Percentiles rank a stretch among this genome's conserved stretches.
Conservation (phyloP, 37 sponge, comb jelly and placozoan species). For the Axinella damicornis region DNA sequence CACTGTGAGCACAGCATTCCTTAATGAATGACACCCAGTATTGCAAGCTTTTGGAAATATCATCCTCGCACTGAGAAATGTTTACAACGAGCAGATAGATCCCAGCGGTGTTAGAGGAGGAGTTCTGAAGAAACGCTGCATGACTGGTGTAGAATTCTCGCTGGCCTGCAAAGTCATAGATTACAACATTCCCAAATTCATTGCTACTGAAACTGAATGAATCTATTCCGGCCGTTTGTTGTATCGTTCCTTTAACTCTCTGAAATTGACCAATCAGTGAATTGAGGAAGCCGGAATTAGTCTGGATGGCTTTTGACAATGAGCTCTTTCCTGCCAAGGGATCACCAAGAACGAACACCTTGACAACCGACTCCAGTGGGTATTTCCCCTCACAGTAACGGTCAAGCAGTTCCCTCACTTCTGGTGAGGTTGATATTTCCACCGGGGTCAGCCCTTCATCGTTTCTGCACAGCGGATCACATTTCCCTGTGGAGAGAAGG, state of each 20-base stretch:
- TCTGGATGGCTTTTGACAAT: constrained; percentile 29
- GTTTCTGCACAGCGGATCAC: too few relatives aligned
- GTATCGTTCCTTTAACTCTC: not conserved
- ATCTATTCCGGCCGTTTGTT: constrained; percentile 37
- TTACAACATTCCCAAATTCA: constrained; percentile 25
- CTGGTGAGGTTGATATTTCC: not conserved
- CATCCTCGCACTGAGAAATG: constrained; percentile 16
- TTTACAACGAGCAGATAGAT: constrained; percentile 34
- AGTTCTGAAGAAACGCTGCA: constrained; percentile 4
- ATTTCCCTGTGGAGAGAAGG: not conserved
- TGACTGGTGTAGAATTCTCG: constrained; percentile 37
- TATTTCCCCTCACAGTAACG: too few relatives aligned
- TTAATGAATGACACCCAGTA: constrained; percentile 33
- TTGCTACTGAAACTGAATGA: constrained; percentile 9
- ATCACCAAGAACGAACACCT: constrained; percentile 32
- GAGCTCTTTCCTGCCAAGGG: constrained; percentile 45
- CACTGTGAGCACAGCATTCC: not conserved
- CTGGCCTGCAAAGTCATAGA: constrained; percentile 57
- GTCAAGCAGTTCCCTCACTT: too few relatives aligned
- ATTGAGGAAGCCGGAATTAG: not conserved
- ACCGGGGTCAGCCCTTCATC: too few relatives aligned
- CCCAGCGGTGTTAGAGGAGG: not conserved
- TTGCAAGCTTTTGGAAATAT: not conserved
- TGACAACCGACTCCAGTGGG: not conserved
- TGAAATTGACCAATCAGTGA: not conserved